Base-by-base conservation (phyloP, 2,113 vertebrate genomes). In the Pimephales promelas region DNA sequence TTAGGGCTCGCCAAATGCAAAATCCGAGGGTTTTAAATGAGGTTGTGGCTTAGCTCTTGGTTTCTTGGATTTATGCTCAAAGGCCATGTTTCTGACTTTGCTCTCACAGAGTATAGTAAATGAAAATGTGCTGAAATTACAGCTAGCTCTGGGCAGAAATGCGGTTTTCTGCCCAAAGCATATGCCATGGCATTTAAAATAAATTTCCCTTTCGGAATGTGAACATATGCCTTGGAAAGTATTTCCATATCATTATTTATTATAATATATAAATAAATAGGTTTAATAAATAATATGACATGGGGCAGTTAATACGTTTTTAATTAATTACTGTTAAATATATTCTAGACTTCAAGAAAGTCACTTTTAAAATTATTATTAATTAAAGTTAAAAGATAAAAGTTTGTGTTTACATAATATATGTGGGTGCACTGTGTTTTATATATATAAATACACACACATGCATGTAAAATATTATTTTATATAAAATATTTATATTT, bases 1-100 rank as follows among this genome's bases (percentile, higher is more conserved):
- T 79, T 78, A 31, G 49, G 82, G 66, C 74, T 56, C 68, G 73
- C 74, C 74, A 84, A 66, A 77, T 77, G 40, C 74, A 78, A 59
- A 79, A 43, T 31, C 49, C 59, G 26, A 79, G 36, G 75, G 34
- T 61, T 79, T 84, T 56, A 84, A 71, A 76, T 64, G 74, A 77
- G 34, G 16, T 77, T 52, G 36, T 40, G 49, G 45, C 61, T 68
- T 3, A 36, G 36, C 62, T 57, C 52, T 43, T 28, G 64, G 34
- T 77, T 56, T 70, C 24, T 52, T 56, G 82, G 52, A 76, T 72
- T 49, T 71, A 59, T 82, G 45, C 49, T 57, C 16, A 47, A 78
- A 70, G 47, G 47, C 52, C 54, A 68, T 22, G 54, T 18, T 18
- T 61, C 54, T 78, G 56, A 78, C 34, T 7, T 36, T 40, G 22